Evolutionary conservation across 2,113 vertebrate species (phyloP).

Genomic region (Macquaria ambigua): DNA sequence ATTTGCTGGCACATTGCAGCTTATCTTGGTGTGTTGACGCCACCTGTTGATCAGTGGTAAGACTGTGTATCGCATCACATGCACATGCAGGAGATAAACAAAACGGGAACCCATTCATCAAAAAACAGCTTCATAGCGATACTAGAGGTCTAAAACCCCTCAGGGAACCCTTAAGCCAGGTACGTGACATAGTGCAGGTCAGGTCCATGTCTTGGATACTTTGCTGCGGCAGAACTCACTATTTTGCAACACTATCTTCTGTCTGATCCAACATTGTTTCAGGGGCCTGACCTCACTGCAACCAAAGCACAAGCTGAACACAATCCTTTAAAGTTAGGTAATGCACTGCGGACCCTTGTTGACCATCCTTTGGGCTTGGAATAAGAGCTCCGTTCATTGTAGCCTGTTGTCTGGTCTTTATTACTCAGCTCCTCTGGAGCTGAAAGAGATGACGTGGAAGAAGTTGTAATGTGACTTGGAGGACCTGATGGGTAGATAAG

Average conservation of each 20-base stretch:
- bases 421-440: constrained; percentile 60
- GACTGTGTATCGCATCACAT: background rate
- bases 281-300: constrained; percentile 65
- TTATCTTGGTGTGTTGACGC: no score
- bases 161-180: constrained; percentile 25
- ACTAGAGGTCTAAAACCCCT: background rate
- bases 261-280: constrained; percentile 67
- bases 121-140: background rate
- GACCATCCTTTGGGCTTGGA: constrained; percentile 71
- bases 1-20: background rate
- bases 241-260: constrained; percentile 72
- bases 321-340: constrained; percentile 74
- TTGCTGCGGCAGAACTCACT: constrained; percentile 47
- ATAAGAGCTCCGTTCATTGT: constrained; percentile 66
- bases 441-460: constrained; percentile 53
- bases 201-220: constrained; percentile 50
- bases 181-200: constrained; percentile 63
- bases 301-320: constrained; percentile 69
- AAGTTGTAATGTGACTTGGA: constrained; percentile 15
- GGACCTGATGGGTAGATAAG: constrained; percentile 13
- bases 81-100: background rate
- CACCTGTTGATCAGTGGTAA: background rate
- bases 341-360: constrained; percentile 66
- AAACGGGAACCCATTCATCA: background rate
- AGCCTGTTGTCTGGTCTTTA: constrained; percentile 75